Percentiles rank a stretch among this genome's conserved stretches.
phyloP scores from a whole-genome alignment of 1,140 invertebrate genomes.

The Drosophila auraria region DNA sequence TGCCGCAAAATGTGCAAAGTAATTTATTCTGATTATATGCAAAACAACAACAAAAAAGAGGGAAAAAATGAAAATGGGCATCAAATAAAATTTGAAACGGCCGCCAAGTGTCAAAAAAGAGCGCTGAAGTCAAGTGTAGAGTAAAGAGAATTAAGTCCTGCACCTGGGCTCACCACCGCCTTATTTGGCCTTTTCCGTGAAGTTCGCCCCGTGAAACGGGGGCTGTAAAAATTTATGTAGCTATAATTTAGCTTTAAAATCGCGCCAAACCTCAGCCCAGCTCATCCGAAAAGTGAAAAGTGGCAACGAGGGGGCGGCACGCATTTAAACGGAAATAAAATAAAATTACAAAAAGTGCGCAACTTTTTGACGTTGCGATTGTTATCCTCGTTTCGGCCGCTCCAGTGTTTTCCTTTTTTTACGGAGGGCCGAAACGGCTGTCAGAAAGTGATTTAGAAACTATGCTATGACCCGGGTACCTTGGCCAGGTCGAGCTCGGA shows the following conservation, averaged over 20 bases:
- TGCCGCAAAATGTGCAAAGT: slow-evolving; percentile 81
- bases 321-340: slow-evolving; percentile 83
- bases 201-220: slow-evolving; percentile 6
- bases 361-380: slow-evolving; percentile 80
- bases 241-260: slow-evolving; percentile 81
- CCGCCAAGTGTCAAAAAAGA: slow-evolving; percentile 72
- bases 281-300: slow-evolving; percentile 25
- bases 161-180: slow-evolving; percentile 51
- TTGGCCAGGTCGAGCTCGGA: slow-evolving; percentile 30
- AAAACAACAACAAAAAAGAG: slow-evolving; percentile 34
- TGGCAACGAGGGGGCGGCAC: slow-evolving; percentile 40
- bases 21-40: slow-evolving; percentile 82
- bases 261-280: slow-evolving; percentile 40
- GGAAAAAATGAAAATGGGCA: slow-evolving; percentile 56
- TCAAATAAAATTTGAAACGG: slow-evolving; percentile 74
- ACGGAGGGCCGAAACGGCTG: slow-evolving; percentile 57
- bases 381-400: slow-evolving; percentile 64
- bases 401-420: slow-evolving; percentile 30
- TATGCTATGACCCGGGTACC: slow-evolving; percentile 60
- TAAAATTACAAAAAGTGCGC: slow-evolving; percentile 83
- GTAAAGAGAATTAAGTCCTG: slow-evolving; percentile 73
- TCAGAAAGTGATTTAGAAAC: slow-evolving; percentile 82
- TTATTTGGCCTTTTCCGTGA: slow-evolving; percentile 23
- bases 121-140: slow-evolving; percentile 66
- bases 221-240: slow-evolving; percentile 77